Base-by-base conservation (phyloP, 2,113 vertebrate genomes). In the Notothenia rossii region DNA sequence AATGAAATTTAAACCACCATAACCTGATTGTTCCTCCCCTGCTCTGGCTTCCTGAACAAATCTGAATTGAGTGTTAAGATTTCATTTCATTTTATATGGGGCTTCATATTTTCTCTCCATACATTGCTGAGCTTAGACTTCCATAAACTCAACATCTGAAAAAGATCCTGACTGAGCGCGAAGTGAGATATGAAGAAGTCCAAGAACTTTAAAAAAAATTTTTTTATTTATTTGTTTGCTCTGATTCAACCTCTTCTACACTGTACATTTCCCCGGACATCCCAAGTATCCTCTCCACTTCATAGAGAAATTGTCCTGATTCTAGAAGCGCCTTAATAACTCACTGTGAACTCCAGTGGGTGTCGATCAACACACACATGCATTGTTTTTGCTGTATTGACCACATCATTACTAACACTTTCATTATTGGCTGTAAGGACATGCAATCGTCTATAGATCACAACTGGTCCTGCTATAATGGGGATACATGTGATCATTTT, bases 21-120 rank as follows among this genome's bases (percentile, higher is more conserved):
- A 66, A 64, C 20, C 20, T 46, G 54, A 54, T 71, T 67, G 70
- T 36, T 36, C 20, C 43, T 13, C 11, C 29, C 5, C 43, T 51
- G 6, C n/a, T 45, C 51, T 11, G 7, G 70, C 65, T 51, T 60
- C 56, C 51, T 71, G 33, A 48, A n/a, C 73, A 61, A 68, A 55
- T 51, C 17, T 51, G 50, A 54, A 65, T 69, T 75, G 61, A 75
- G 72, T 82, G 22, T 58, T 11, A 50, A 51, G 51, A 63, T 74
- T 85, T 79, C 72, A 67, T 75, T 62, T 25, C 48, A 15, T 84
- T 81, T 58, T 50, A 70, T 53, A 62, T 46, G 18, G 51, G 10
- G 10, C 43, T 17, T 33, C 20, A 46, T 50, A 18, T 25, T 65
- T 74, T 58, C 64, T 55, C 12, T 74, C 15, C 58, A 29, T 13